Conservation (phyloP, 2,113 vertebrate species). For the Verasper variegatus region DNA sequence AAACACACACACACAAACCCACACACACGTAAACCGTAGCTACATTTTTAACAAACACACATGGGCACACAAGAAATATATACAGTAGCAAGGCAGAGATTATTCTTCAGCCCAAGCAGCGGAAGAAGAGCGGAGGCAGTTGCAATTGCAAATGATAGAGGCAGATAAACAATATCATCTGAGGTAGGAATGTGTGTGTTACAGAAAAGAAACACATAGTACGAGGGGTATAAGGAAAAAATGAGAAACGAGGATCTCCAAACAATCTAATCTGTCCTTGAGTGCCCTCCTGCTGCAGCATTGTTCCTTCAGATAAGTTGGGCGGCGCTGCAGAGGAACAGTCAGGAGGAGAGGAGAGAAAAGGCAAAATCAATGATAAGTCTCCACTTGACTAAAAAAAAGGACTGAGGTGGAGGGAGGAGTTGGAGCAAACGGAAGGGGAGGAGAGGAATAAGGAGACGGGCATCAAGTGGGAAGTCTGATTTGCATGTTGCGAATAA, state of each 20-base stretch:
- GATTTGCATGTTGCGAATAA: background rate
- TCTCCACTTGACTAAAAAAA: conserved; percentile 69
- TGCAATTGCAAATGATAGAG: conserved; percentile 40
- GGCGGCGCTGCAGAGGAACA: conserved; percentile 62
- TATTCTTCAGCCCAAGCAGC: conserved; percentile 13
- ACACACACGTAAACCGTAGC: conserved; percentile 20
- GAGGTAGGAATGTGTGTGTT: conserved; percentile 19
- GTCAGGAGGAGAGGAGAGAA: conserved; percentile 55
- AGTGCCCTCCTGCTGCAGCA: conserved; percentile 75
- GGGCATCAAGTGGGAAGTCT: background rate
- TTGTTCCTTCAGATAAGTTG: conserved; percentile 75
- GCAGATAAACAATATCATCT: conserved; percentile 48
- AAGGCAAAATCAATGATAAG: conserved; percentile 76
- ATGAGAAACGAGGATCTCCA: conserved; percentile 64
- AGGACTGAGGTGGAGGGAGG: conserved; percentile 33
- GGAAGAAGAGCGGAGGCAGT: conserved; percentile 17
- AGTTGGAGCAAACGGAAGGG: background rate
- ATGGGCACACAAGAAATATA: conserved; percentile 5
- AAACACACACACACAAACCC: conserved; percentile 23
- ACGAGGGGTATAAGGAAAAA: conserved; percentile 45
- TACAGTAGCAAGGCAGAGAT: conserved; percentile 25
- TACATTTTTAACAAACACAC: conserved; percentile 33
- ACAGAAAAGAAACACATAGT: conserved; percentile 28
- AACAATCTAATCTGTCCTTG: conserved; percentile 79
- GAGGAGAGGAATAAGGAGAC: background rate